Conservation (phyloP, 2,888 invertebrate genomes). For the Hydropsyche betteni region DNA sequence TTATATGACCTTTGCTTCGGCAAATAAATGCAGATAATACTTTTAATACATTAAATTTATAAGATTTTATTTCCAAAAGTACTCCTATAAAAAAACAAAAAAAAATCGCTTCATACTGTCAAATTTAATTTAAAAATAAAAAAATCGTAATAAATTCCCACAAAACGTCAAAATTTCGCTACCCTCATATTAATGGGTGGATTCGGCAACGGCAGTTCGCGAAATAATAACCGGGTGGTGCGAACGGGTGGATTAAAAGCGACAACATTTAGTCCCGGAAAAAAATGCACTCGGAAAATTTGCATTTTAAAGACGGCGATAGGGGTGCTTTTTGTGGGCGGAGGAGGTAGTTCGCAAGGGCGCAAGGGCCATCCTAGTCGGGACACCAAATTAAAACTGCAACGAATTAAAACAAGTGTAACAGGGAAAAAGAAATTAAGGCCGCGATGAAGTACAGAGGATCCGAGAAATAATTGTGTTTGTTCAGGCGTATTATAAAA, state of each 20-base stretch:
- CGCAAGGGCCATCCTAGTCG: constrained; percentile 29
- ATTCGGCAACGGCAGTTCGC: not conserved
- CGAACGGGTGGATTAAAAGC: constrained; percentile 30
- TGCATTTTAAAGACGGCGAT: constrained; percentile 47
- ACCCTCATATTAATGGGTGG: too few relatives aligned
- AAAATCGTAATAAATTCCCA: not conserved
- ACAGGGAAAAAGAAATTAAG: constrained; percentile 28
- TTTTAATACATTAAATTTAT: too few relatives aligned
- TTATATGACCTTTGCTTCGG: not conserved
- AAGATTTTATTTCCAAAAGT: too few relatives aligned
- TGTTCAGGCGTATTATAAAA: too few relatives aligned
- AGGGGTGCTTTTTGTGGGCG: constrained; percentile 6
- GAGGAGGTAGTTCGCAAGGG: constrained; percentile 7
- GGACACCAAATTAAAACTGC: constrained; percentile 46
- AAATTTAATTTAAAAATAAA: too few relatives aligned
- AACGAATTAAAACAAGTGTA: constrained; percentile 47
- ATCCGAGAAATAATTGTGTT: too few relatives aligned
- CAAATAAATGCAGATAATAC: too few relatives aligned
- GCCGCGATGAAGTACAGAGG: not conserved
- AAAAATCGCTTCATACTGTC: too few relatives aligned
- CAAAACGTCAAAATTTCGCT: not conserved
- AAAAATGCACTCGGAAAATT: constrained; percentile 47
- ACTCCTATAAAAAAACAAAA: too few relatives aligned
- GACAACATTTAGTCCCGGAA: constrained; percentile 29
- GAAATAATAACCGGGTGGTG: constrained; percentile 27